These are phyloP conservation scores for Eremobia ochroleuca DNA, from an alignment of 2,888 invertebrate species.

Conservation along the genomic window DNA sequence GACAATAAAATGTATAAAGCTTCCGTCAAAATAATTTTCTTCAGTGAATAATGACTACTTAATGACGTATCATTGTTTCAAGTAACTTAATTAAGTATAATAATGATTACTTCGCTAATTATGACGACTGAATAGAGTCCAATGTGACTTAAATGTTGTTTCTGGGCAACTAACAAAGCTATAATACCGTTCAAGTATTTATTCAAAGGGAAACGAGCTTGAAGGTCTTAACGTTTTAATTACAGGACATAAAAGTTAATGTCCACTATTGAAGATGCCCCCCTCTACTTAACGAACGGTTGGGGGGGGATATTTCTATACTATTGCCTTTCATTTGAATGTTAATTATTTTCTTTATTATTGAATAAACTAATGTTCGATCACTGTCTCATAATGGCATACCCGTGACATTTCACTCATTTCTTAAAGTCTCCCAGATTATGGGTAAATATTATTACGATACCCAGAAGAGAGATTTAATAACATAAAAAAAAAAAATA, in stretches of 20 bases:
- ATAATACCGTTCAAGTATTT: constrained; percentile 54
- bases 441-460: neutral
- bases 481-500: too few relatives aligned
- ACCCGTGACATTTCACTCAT: neutral
- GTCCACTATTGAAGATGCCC: constrained; percentile 41
- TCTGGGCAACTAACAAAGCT: constrained; percentile 32
- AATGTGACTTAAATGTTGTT: constrained; percentile 43
- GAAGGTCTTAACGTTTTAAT: constrained; percentile 62
- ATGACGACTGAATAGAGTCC: constrained; percentile 32
- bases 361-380: neutral
- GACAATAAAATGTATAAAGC: constrained; percentile 34
- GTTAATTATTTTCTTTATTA: constrained; percentile 23
- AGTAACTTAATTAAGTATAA: neutral
- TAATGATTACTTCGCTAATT: constrained; percentile 40
- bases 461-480: too few relatives aligned
- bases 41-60: constrained; percentile 46
- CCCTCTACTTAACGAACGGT: constrained; percentile 31
- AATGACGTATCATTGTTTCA: neutral
- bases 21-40: constrained; percentile 41
- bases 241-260: constrained; percentile 55
- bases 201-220: constrained; percentile 54
- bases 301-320: constrained; percentile 1
- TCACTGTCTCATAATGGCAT: too few relatives aligned
- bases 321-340: constrained; percentile 11
- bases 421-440: neutral